Base-by-base conservation (phyloP, 2,797 vertebrate genomes). In the Acanthurus lineatus region DNA sequence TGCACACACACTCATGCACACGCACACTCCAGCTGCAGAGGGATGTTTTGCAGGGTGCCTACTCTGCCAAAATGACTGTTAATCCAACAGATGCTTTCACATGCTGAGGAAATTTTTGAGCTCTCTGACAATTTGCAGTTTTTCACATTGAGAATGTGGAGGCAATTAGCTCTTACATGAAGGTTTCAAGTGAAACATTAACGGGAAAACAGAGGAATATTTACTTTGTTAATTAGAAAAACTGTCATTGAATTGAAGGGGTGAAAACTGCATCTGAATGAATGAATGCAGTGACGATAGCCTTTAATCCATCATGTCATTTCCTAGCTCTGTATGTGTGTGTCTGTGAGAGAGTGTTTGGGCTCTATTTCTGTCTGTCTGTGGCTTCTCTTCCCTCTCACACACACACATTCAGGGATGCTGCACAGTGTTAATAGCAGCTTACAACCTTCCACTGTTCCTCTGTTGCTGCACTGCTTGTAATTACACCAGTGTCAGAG, bases 51-150 rank as follows among this genome's bases (percentile, higher is more conserved):
- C 77, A 67, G 62, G 25, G 58, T 73, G 45, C 51, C 57, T 56
- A 59, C 67, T 79, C 70, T 78, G 76, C 75, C 83, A 83, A 82
- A 86, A 70, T 76, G 58, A 52, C 49, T 57, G 63, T 57, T 88
- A 88, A 84, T 86, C 66, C 81, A 83, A 74, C 84, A 88, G 79
- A 78, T 81, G 82, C 63, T 81, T 82, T 81, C 66, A 44, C 58
- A 56, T 69, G 74, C 71, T 74, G 47, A 20, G 16, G n/a, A 83
- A 70, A 86, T 76, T 25, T 75, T 53, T 28, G 52, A 32, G 25
- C 69, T 69, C 66, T 17, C 66, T 67, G 58, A 76, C 60, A 75
- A 54, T 73, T 80, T 76, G 28, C 56, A 20, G 32, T 56, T 67
- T 54, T 57, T 69, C 42, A 51, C 35, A 51, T 69, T 0, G 5